A percentile compares a stretch with the other conserved stretches of the same genome.
phyloP scores from a whole-genome alignment of 1,140 invertebrate species.

The Cydia amplana region DNA sequence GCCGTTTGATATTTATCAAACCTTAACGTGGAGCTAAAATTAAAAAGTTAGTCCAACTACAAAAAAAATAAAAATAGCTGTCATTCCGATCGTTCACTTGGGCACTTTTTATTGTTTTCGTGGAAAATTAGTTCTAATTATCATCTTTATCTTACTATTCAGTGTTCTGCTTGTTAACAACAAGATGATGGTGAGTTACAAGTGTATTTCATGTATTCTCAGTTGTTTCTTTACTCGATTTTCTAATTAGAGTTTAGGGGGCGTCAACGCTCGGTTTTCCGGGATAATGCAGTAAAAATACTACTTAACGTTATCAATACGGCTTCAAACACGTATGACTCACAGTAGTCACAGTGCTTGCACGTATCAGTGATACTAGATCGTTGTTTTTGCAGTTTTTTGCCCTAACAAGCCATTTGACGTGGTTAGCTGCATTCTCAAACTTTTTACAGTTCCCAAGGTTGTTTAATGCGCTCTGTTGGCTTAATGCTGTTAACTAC shows the following conservation, averaged over 20 bases:
- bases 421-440: background rate
- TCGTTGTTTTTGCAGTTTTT: constrained; percentile 14
- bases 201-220: background rate
- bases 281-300: constrained; percentile 8
- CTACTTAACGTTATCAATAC: background rate
- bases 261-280: constrained; percentile 3
- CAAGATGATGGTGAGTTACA: constrained; percentile 34
- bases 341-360: background rate
- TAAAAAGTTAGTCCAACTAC: background rate
- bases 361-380: constrained; percentile 2
- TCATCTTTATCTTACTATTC: background rate
- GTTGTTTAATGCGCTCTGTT: background rate
- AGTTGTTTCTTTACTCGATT: background rate
- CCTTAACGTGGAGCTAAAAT: background rate
- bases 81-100: constrained; percentile 8
- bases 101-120: too few species aligned
- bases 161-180: background rate
- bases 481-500: constrained; percentile 2
- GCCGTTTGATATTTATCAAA: background rate
- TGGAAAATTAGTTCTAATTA: constrained; percentile 6
- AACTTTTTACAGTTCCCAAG: constrained; percentile 13
- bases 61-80: constrained; percentile 24
- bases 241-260: constrained; percentile 10
- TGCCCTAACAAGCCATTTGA: background rate
- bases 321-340: background rate